Conservation (phyloP, 2,797 vertebrate genomes). For the Crocidura indochinensis region DNA sequence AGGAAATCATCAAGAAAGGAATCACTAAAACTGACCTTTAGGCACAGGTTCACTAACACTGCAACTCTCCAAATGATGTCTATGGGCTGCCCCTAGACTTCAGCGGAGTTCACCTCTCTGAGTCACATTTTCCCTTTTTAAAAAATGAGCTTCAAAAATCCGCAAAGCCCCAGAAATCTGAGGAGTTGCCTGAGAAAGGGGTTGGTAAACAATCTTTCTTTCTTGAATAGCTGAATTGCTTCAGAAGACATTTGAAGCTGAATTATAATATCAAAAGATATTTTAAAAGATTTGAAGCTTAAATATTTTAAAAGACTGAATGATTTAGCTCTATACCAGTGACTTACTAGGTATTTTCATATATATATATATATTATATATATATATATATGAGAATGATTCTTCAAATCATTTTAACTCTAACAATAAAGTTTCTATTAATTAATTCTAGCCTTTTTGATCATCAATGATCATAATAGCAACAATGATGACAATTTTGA, state of each 20-base stretch:
- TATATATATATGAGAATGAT: background rate
- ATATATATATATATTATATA: too few relatives aligned
- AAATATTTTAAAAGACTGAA: background rate
- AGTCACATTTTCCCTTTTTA: background rate
- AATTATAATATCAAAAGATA: too few relatives aligned
- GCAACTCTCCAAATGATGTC: too few relatives aligned
- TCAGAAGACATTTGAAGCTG: background rate
- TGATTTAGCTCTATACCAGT: too few relatives aligned
- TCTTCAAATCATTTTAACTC: background rate
- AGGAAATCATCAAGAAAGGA: background rate
- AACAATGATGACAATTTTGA: background rate
- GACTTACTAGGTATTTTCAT: too few relatives aligned
- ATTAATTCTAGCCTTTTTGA: constrained; percentile 1
- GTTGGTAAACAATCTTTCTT: background rate
- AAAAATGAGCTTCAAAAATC: background rate
- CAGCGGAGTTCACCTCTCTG: background rate
- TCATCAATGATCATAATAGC: constrained; percentile 16
- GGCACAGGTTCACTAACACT: background rate
- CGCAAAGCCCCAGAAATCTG: background rate
- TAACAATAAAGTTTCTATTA: background rate
- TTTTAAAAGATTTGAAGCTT: background rate
- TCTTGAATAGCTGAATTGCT: background rate
- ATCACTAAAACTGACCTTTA: background rate
- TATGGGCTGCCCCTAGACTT: background rate
- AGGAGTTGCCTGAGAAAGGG: background rate